A percentile compares a stretch with the other conserved stretches of the same genome.
These are phyloP conservation scores for Sebastes melanostomus DNA, from an alignment of 2,797 vertebrate genomes.

Conservation along the genomic window DNA sequence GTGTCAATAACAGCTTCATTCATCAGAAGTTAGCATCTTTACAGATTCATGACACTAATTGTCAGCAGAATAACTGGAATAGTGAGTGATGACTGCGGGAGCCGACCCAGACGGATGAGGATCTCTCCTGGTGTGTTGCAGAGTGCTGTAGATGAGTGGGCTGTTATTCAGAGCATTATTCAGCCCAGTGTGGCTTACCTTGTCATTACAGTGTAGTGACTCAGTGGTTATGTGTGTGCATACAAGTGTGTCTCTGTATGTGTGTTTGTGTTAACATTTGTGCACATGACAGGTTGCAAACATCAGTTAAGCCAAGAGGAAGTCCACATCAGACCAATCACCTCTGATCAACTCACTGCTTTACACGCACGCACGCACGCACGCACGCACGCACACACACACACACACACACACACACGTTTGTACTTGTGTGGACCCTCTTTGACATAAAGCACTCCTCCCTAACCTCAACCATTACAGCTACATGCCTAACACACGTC, in stretches of 20 bases:
- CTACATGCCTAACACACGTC: too few relatives aligned
- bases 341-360: not conserved
- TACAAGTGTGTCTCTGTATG: not conserved
- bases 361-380: not conserved
- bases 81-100: not conserved
- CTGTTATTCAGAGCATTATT: not conserved
- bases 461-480: too few relatives aligned
- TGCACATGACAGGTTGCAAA: not conserved
- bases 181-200: slow-evolving; percentile 7
- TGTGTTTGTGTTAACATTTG: not conserved
- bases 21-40: not conserved
- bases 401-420: not conserved
- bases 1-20: not conserved
- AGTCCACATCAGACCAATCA: not conserved
- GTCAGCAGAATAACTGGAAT: too few relatives aligned
- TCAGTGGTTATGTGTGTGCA: not conserved
- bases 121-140: not conserved
- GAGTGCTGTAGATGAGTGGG: not conserved
- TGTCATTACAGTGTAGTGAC: not conserved
- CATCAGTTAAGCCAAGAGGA: not conserved
- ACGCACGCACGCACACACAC: too few relatives aligned
- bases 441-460: not conserved
- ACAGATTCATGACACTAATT: not conserved
- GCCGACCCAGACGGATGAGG: not conserved
- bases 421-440: not conserved